Base-by-base conservation (phyloP, 2,113 vertebrate genomes). In the Hippocampus guttulatus region DNA sequence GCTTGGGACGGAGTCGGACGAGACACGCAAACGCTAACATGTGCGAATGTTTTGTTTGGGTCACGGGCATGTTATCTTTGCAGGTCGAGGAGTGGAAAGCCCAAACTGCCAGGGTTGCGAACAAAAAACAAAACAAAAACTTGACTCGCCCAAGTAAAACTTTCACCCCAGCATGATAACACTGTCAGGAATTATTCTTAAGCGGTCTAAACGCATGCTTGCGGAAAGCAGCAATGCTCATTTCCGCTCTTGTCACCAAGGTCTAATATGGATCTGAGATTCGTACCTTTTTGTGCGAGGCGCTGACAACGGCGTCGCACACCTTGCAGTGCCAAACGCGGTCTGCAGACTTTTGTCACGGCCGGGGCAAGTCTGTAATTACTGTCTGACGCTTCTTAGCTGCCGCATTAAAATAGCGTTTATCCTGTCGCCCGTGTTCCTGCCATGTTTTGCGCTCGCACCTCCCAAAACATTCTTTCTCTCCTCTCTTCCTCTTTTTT, bases 21-120 rank as follows among this genome's bases (percentile, higher is more conserved):
- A 25, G 40, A 45, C 41, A 25, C 23, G 3, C 64, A 27, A 47
- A 47, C n/a, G 3, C 64, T 47, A 27, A 47, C 41, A 91, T 94
- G 95, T 96, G 95, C 94, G 95, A 95, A 97, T 96, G 96, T 98
- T 98, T 97, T 93, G 93, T 95, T 95, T 95, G 94, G 93, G 95
- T 94, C 91, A 91, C 92, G 94, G 94, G 94, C 91, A 86, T 97
- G 96, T 97, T 96, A 93, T 98, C 96, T 96, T 94, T 96, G 94
- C 66, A 81, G 77, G 67, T 78, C 69, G 77, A 89, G 82, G 77
- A 89, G 81, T 81, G 85, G 80, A 76, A 82, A 74, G 76, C 65
- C 23, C 67, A 83, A 83, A 77, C 70, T 88, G 88, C 89, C 82
- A 89, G 87, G 85, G 75, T 86, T 78, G 89, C 88, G 84, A 74